Conservation (phyloP, 2,888 invertebrate genomes). For the Hirudinaria manillensis region DNA sequence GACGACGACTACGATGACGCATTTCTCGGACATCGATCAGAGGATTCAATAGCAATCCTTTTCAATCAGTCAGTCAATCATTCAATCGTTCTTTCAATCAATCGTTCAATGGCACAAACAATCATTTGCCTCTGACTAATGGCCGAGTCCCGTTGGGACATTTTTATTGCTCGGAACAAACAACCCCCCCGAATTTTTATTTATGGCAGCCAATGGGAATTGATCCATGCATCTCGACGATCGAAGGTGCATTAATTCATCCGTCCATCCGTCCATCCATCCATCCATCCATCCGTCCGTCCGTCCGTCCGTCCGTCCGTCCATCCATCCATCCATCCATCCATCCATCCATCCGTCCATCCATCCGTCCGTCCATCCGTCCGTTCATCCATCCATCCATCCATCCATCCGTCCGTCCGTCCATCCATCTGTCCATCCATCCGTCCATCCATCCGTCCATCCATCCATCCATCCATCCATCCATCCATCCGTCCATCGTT, state of each 20-base stretch:
- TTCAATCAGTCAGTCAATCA: too few species aligned
- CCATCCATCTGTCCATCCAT: too few species aligned
- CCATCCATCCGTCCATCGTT: neutral
- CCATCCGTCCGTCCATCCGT: neutral
- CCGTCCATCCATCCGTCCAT: neutral
- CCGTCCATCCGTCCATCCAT: neutral
- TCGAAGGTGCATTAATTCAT: neutral
- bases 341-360: neutral
- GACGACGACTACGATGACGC: too few species aligned
- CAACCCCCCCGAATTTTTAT: too few species aligned
- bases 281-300: neutral
- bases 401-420: neutral
- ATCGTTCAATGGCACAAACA: too few species aligned
- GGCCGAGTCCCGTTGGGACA: too few species aligned
- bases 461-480: neutral
- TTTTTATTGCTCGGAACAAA: too few species aligned
- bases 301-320: neutral
- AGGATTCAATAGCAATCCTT: too few species aligned
- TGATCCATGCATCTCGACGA: neutral
- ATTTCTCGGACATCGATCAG: too few species aligned
- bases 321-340: neutral
- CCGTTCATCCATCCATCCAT: neutral
- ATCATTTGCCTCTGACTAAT: too few species aligned
- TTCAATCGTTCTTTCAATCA: too few species aligned
- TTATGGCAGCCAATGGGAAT: too few species aligned